These are phyloP conservation scores for Montipora efflorescens DNA, from an alignment of 64 coral and sea anemone genomes.

Conservation along the genomic window DNA sequence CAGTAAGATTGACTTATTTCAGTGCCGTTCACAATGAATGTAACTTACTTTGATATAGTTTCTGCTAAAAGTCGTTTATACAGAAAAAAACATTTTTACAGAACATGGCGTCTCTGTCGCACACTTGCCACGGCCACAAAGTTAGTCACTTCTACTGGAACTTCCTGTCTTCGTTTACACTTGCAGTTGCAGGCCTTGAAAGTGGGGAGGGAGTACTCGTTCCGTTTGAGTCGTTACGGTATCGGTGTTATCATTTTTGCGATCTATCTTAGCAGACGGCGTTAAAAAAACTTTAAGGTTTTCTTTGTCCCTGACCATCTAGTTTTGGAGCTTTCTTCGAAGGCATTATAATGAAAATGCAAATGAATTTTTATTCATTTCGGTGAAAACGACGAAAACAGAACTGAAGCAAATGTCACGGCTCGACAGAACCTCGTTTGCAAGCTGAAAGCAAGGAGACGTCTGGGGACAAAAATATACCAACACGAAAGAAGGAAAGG, in stretches of 20 bases:
- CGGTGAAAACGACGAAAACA: not conserved
- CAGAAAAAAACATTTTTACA: not conserved
- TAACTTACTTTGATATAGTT: too few relatives aligned
- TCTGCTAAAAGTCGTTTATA: too few relatives aligned
- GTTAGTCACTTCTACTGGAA: not conserved
- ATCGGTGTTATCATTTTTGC: not conserved
- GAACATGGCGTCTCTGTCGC: not conserved
- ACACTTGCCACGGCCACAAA: slow-evolving; percentile 6
- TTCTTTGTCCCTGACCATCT: slow-evolving; percentile 14
- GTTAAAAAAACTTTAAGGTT: not conserved
- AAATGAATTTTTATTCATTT: not conserved
- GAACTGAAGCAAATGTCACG: not conserved
- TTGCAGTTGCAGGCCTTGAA: too few relatives aligned
- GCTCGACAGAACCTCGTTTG: too few relatives aligned
- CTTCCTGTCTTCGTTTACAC: not conserved
- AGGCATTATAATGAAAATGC: not conserved
- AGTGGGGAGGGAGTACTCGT: not conserved
- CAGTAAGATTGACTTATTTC: too few relatives aligned
- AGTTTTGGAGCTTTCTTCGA: not conserved
- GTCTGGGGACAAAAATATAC: too few relatives aligned
- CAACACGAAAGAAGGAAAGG: too few relatives aligned
- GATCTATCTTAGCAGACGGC: not conserved
- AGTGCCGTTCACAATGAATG: too few relatives aligned
- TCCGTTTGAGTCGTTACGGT: not conserved
- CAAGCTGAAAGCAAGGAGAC: too few relatives aligned